A percentile compares a stretch with the other conserved stretches of the same genome.
phyloP scores from a whole-genome alignment of 2,113 vertebrate genomes.

The Benitochromis conjunctus region DNA sequence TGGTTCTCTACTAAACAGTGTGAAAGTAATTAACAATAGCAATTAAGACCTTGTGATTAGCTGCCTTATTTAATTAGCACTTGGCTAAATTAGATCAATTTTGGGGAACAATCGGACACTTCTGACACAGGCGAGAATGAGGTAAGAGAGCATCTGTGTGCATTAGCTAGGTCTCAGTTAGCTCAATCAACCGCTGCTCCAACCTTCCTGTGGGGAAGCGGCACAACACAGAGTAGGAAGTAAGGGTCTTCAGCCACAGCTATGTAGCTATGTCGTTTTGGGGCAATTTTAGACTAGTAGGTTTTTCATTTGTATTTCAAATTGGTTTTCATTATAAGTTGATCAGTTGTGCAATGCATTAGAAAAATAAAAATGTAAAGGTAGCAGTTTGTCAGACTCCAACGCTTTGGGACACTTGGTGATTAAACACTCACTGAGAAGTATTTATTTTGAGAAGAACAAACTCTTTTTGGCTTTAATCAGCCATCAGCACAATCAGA shows the following conservation, averaged over 20 bases:
- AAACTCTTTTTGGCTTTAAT: background rate
- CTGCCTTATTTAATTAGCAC: conserved; percentile 46
- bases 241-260: background rate
- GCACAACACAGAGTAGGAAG: background rate
- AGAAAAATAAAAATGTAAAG: background rate
- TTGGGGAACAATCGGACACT: background rate
- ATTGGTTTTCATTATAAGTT: background rate
- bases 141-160: background rate
- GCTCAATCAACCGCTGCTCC: background rate
- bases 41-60: conserved; percentile 50
- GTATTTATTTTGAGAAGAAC: background rate
- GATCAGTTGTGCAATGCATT: background rate
- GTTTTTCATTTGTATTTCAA: background rate
- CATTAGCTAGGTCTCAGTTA: background rate
- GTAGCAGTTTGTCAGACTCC: background rate
- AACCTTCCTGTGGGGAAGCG: background rate
- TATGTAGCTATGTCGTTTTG: background rate
- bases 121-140: background rate
- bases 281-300: rapidly evolving
- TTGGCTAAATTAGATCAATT: conserved; percentile 10
- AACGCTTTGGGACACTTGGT: background rate
- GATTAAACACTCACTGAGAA: background rate
- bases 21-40: conserved; percentile 19
- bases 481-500: background rate
- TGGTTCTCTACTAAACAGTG: conserved; percentile 2